Evolutionary conservation across 2,888 invertebrate species (phyloP).

Genomic region (Ennomos erosarius): DNA sequence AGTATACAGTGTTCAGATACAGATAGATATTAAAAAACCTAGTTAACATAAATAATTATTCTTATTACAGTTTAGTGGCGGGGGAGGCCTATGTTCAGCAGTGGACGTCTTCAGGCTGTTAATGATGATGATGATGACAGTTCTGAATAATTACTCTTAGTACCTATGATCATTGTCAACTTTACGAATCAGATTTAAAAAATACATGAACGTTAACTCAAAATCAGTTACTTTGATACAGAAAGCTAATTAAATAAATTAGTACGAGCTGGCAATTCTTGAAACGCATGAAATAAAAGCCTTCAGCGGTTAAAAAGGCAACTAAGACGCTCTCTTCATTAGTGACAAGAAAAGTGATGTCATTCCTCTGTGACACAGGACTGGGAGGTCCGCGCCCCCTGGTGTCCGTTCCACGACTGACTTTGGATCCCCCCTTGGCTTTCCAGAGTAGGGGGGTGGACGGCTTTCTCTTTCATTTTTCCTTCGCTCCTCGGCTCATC

Average conservation of each 20-base stretch:
- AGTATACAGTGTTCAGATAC: too few species aligned
- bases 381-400: conserved; percentile 73
- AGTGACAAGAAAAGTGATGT: conserved; percentile 85
- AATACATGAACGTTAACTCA: too few species aligned
- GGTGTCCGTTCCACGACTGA: conserved; percentile 77
- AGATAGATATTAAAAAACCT: too few species aligned
- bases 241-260: conserved; percentile 61
- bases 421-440: conserved; percentile 64
- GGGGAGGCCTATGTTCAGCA: too few species aligned
- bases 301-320: conserved; percentile 66
- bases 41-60: too few species aligned
- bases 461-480: conserved; percentile 86
- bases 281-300: conserved; percentile 61
- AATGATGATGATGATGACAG: too few species aligned
- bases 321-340: conserved; percentile 82
- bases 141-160: too few species aligned
- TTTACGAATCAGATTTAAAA: too few species aligned
- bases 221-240: conserved; percentile 17
- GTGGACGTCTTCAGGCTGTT: too few species aligned
- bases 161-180: too few species aligned
- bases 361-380: conserved; percentile 80
- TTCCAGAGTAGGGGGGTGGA: conserved; percentile 66
- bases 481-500: conserved; percentile 85
- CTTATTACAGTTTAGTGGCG: too few species aligned
- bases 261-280: conserved; percentile 40